phyloP scores from a whole-genome alignment of 2,888 invertebrate genomes.

The Chymomyza caudatula region DNA sequence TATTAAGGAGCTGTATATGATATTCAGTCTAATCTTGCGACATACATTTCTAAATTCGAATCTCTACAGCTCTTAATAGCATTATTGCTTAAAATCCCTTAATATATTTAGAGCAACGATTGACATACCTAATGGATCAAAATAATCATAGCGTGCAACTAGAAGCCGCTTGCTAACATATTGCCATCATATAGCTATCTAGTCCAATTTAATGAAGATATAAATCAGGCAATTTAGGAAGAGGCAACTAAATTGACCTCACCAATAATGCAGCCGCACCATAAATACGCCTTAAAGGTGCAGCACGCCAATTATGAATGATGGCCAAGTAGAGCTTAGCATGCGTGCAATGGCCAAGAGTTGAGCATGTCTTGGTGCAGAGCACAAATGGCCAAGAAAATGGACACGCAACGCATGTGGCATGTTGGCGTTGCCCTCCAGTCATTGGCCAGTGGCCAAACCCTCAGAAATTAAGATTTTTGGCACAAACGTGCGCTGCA shows the following conservation, averaged over 20 bases:
- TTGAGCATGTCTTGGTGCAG: too few species aligned
- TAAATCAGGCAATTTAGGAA: background rate
- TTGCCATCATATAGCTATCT: background rate
- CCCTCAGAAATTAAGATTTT: slow-evolving; percentile 66
- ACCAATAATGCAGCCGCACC: slow-evolving; percentile 32
- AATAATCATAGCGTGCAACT: background rate
- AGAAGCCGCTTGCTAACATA: background rate
- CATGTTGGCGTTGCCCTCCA: slow-evolving; percentile 23
- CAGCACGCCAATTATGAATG: slow-evolving; percentile 65
- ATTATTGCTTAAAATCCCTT: background rate
- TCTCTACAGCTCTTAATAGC: background rate
- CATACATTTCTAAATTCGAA: too few species aligned
- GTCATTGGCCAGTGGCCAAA: slow-evolving; percentile 18
- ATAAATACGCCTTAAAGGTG: slow-evolving; percentile 56
- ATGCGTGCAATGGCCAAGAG: too few species aligned
- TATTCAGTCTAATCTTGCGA: background rate
- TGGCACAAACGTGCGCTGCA: slow-evolving; percentile 61
- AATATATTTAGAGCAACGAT: too few species aligned
- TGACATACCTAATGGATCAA: too few species aligned
- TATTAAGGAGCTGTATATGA: too few species aligned
- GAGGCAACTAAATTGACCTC: background rate
- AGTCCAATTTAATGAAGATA: background rate
- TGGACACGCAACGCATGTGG: slow-evolving; percentile 44
- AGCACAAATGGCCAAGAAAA: slow-evolving; percentile 46
- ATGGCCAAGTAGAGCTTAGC: slow-evolving; percentile 29